These are phyloP conservation scores for Sisyra nigra DNA, from an alignment of 2,888 invertebrate genomes.

Conservation along the genomic window DNA sequence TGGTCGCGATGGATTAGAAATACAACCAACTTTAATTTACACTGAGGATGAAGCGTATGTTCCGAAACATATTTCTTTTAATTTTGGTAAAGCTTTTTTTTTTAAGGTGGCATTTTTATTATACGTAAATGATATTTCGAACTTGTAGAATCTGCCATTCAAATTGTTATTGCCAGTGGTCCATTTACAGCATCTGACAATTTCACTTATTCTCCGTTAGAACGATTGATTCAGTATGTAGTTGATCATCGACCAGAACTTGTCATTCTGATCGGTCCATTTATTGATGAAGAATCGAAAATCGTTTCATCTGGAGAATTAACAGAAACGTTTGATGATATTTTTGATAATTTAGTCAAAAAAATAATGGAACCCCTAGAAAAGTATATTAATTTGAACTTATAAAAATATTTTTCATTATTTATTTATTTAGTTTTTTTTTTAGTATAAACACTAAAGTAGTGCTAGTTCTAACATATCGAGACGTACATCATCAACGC, in stretches of 20 bases:
- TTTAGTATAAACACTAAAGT: conserved; percentile 48
- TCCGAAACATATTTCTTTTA: too few species aligned
- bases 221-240: conserved; percentile 55
- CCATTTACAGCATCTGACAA: conserved; percentile 70
- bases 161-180: conserved; percentile 62
- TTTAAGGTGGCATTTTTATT: background rate
- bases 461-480: conserved; percentile 55
- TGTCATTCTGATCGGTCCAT: conserved; percentile 71
- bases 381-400: conserved; percentile 28
- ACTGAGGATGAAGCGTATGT: too few species aligned
- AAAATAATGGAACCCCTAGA: conserved; percentile 44
- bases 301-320: conserved; percentile 41
- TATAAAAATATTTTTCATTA: conserved; percentile 2
- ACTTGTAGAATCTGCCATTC: conserved; percentile 31
- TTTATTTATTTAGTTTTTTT: conserved; percentile 12
- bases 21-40: too few species aligned
- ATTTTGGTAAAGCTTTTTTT: too few species aligned
- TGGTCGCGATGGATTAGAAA: too few species aligned
- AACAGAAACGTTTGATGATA: conserved; percentile 51
- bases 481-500: conserved; percentile 62
- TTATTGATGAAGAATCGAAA: conserved; percentile 55
- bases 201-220: conserved; percentile 63
- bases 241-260: conserved; percentile 56
- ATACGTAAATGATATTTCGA: conserved; percentile 2
- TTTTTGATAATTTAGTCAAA: conserved; percentile 55